Base-by-base conservation (phyloP, 2,797 vertebrate species). In the Sebastes diaconus region DNA sequence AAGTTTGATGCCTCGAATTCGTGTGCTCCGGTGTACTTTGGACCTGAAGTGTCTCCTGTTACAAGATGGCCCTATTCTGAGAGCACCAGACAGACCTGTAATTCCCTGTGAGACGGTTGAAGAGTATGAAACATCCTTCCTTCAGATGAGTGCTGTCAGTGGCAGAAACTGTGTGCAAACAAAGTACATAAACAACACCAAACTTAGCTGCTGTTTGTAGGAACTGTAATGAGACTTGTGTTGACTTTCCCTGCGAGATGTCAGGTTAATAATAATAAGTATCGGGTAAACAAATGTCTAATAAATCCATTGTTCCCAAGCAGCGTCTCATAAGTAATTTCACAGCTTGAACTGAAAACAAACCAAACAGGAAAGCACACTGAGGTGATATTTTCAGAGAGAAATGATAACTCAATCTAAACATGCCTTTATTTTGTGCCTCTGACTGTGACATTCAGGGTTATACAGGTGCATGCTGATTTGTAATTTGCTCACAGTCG, bases 281-380 rank as follows among this genome's bases (percentile, higher is more conserved):
- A 70, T 75, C 24, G 64, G 61, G 66, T 68, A 68, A 78, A 50
- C 61, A 80, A 1, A 63, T 67, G 42, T 72, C 27, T 60, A 30
- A 77, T 73, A 79, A 77, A 72, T 66, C 55, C 55, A 63, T 46
- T 68, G 32, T 73, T 71, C 39, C 32, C 27, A 32, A 39, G n/a
- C 69, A 13, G 61, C 12, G 11, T 60, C 80, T 83, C 63, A 83
- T 88, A 80, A 64, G 34, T 60, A 18, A 75, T 71, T 68, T 75
- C 71, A 85, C 81, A 87, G 76, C 71, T 67, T 52, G 72, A 78
- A 50, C 42, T 1, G 27, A 42, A 75, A 68, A 69, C 20, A 61
- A 74, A 65, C 1, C 11, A 69, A 64, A 75, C 14, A 42, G n/a
- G 32, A 12, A 71, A 59, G 58, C 25, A n/a, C 18, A 70, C 30